Evolutionary conservation across 2,113 vertebrate species (phyloP), one percentile per base, ranked within the genome.

Genomic region (Coptodon bakossiorum): DNA sequence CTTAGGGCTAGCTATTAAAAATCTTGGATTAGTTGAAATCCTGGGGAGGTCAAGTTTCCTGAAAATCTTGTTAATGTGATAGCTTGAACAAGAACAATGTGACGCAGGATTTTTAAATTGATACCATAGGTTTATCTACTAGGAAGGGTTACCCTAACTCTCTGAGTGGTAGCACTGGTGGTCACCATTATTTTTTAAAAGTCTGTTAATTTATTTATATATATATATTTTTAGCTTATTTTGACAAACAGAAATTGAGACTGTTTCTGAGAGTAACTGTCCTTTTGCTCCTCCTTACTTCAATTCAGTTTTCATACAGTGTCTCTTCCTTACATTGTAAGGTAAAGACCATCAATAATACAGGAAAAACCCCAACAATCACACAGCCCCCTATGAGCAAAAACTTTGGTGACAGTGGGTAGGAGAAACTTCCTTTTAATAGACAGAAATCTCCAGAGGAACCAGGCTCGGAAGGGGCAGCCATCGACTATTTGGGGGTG

Each of bases 191-290:
- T 38, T 66, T 66, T 66, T 66, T 66, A 66, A 38, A 38, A 66
- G 31, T n/a, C 17, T 66, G 17, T 34, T 63, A 11, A 19, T 63
- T 36, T 10, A 61, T 57, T 57, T n/a, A n/a, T 53, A 10, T 19
- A 34, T 0, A 22, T 54, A 10, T 0, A 1, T 61, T 61, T 66
- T 38, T n/a, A 22, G 10, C 10, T 38, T 66, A 66, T 38, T 5
- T 2, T 5, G 34, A 66, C 0, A 38, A 66, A 66, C 61, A 38
- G 2, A 66, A 38, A 38, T 66, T 66, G 34, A 38, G 34, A 38
- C 61, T 1, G 10, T 38, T 66, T 66, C 61, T 66, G 10, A 66
- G 61, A 38, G 61, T 29, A 78, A 78, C 27, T 78, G 45, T 52
- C 45, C 73, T 19, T 17, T 19, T 50, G 16, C 9, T 50, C 27